Conservation (phyloP, 2,113 vertebrate species). For the Grammomys surdaster region DNA sequence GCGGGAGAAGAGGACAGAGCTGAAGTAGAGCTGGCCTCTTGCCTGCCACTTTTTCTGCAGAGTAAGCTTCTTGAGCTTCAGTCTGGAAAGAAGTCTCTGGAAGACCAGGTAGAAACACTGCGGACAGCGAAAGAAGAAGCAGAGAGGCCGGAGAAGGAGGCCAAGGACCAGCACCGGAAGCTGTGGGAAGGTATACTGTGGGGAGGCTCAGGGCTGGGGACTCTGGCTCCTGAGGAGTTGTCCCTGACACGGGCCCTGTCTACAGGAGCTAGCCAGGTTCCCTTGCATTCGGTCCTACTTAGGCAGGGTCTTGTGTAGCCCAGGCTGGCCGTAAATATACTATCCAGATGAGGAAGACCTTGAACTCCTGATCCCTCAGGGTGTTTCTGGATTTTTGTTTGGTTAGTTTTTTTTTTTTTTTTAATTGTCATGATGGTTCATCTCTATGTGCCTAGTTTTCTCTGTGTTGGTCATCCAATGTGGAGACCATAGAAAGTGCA, state of each 20-base stretch:
- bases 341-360: neutral
- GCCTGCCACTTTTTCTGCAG: constrained; percentile 78
- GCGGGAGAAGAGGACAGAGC: neutral
- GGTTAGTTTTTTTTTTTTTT: neutral
- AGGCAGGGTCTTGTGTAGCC: too few relatives aligned
- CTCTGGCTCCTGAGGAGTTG: neutral
- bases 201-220: neutral
- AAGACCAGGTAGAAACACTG: constrained; percentile 89
- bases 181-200: constrained; percentile 91
- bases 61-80: constrained; percentile 89
- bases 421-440: neutral
- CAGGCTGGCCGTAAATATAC: neutral
- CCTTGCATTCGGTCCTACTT: too few relatives aligned
- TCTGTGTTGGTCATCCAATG: neutral
- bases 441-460: neutral
- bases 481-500: neutral
- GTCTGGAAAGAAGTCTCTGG: constrained; percentile 87
- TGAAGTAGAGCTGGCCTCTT: neutral
- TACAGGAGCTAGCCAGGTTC: neutral
- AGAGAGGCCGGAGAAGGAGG: constrained; percentile 93
- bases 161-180: constrained; percentile 92
- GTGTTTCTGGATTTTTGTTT: neutral
- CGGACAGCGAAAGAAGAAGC: constrained; percentile 90
- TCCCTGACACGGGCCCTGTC: neutral
- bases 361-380: neutral